These are phyloP conservation scores for Drosophila serrata DNA, from an alignment of 1,140 invertebrate genomes.

Conservation along the genomic window DNA sequence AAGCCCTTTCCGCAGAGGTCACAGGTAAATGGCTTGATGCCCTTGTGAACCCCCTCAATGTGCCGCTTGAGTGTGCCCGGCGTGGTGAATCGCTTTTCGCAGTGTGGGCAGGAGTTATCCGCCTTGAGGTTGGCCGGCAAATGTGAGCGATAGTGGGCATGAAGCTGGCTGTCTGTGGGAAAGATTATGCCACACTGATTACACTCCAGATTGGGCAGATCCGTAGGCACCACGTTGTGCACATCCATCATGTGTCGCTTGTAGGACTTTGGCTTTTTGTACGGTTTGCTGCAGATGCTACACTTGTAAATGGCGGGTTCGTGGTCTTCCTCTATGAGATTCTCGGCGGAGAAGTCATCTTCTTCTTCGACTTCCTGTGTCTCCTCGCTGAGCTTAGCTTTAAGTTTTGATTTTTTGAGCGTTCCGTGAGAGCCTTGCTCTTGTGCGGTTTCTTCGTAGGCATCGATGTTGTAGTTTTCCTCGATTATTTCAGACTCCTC, in stretches of 20 bases:
- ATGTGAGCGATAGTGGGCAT: constrained; percentile 85
- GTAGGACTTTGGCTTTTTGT: constrained; percentile 62
- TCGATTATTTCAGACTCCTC: constrained; percentile 26
- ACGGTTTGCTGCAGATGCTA: constrained; percentile 60
- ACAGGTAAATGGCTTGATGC: constrained; percentile 86
- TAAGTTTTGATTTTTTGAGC: not conserved
- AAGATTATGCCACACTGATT: constrained; percentile 80
- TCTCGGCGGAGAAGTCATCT: not conserved
- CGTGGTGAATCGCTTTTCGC: constrained; percentile 79
- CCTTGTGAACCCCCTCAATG: constrained; percentile 85
- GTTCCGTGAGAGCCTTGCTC: not conserved
- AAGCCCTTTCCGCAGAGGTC: constrained; percentile 85
- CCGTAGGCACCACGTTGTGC: constrained; percentile 45
- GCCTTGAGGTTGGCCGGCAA: constrained; percentile 81
- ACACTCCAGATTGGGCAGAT: constrained; percentile 63
- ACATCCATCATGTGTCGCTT: constrained; percentile 63
- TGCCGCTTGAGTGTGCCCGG: constrained; percentile 80
- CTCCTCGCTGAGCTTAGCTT: not conserved
- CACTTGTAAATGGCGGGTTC: constrained; percentile 42
- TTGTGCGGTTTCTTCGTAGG: constrained; percentile 12
- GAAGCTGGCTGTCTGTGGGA: constrained; percentile 76
- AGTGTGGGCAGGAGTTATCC: constrained; percentile 79
- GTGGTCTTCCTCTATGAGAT: constrained; percentile 7
- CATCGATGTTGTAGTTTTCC: not conserved
- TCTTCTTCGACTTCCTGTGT: not conserved